Percentiles rank a stretch among this genome's conserved stretches.
Evolutionary conservation across 53 echinoderm and acorn worm species (phyloP).

Genomic region (Zoroaster sp.): DNA sequence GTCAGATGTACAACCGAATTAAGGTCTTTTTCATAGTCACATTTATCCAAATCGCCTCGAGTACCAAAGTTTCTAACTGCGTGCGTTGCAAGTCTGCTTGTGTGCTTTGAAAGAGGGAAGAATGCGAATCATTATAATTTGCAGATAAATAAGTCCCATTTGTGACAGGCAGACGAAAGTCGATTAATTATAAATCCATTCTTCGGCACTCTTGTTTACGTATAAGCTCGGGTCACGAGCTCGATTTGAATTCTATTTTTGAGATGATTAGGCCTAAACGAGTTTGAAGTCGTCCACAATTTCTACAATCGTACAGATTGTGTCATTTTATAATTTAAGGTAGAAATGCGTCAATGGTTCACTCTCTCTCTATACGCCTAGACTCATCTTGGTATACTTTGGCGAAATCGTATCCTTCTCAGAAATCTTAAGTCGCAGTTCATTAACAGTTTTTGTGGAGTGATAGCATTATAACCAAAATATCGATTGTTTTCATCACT

Average conservation of each 20-base stretch:
- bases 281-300: background rate
- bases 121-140: background rate
- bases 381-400: background rate
- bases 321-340: no score
- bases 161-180: background rate
- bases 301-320: background rate
- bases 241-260: background rate
- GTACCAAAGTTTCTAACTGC: background rate
- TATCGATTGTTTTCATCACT: background rate
- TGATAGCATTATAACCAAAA: no score
- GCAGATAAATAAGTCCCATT: background rate
- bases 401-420: background rate
- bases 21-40: no score
- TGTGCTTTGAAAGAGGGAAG: background rate
- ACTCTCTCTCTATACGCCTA: no score
- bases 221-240: background rate
- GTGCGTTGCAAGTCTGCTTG: background rate
- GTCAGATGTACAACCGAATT: background rate
- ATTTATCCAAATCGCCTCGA: background rate
- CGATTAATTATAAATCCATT: constrained; percentile 5
- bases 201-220: background rate
- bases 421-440: background rate
- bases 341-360: no score
- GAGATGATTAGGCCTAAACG: background rate
- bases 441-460: background rate